phyloP scores from a whole-genome alignment of 2,113 vertebrate genomes.

The Lampris megalopsis region DNA sequence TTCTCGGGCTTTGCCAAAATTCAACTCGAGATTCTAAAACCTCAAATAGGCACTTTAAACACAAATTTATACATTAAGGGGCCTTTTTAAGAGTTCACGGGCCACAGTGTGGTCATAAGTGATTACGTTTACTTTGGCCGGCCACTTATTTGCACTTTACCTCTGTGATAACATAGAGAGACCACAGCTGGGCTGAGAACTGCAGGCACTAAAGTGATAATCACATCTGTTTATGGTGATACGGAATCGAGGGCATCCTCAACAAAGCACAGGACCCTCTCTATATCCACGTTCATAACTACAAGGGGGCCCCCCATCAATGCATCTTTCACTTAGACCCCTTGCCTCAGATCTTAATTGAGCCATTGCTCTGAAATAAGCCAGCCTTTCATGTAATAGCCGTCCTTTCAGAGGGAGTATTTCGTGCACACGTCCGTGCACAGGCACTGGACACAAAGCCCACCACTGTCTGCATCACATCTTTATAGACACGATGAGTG shows the following conservation, averaged over 20 bases:
- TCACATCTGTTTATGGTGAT: not conserved
- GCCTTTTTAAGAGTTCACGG: not conserved
- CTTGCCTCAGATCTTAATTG: not conserved
- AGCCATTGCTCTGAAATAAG: slow-evolving; percentile 5
- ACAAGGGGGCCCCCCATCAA: slow-evolving; percentile 9
- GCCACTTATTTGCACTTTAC: not conserved
- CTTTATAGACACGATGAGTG: slow-evolving; percentile 42
- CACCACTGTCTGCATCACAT: slow-evolving; percentile 40
- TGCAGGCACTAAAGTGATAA: no score
- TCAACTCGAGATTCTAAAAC: slow-evolving; percentile 56
- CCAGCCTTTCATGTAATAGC: slow-evolving; percentile 25
- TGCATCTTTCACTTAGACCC: slow-evolving; percentile 2
- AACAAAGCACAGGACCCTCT: not conserved
- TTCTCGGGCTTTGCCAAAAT: slow-evolving; percentile 66
- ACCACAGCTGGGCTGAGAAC: no score
- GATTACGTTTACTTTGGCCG: not conserved
- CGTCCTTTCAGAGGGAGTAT: slow-evolving; percentile 4
- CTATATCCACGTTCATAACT: no score
- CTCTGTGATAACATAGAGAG: no score
- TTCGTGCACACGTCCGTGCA: slow-evolving; percentile 31
- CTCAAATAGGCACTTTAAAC: slow-evolving; percentile 49
- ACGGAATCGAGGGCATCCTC: not conserved
- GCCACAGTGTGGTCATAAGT: not conserved
- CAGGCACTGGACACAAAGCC: slow-evolving; percentile 44
- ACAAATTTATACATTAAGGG: slow-evolving; percentile 6